These are phyloP conservation scores for Geophilus truncorum DNA, from an alignment of 2,888 invertebrate genomes.

Conservation along the genomic window DNA sequence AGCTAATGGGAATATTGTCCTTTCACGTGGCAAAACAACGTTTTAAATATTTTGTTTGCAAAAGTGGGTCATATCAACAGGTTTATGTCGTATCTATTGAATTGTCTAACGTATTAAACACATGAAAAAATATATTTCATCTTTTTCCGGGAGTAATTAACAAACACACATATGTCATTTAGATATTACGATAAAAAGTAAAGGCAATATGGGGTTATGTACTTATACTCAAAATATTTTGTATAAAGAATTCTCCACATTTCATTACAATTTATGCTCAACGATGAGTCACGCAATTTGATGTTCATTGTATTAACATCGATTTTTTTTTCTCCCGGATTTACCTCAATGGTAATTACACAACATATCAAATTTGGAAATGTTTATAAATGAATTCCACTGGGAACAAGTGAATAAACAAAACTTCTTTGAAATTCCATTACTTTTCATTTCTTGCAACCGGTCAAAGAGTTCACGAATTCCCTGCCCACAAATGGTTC, in stretches of 20 bases:
- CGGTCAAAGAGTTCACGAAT: slow-evolving; percentile 18
- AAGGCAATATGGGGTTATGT: too few relatives aligned
- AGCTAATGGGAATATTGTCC: slow-evolving; percentile 4
- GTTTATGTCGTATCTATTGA: background rate
- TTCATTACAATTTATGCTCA: too few relatives aligned
- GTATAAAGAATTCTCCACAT: too few relatives aligned
- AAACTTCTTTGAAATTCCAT: background rate
- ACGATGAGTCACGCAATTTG: too few relatives aligned
- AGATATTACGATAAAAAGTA: too few relatives aligned
- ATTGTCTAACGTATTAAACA: background rate
- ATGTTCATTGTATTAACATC: too few relatives aligned
- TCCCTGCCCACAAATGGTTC: background rate
- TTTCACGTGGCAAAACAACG: background rate
- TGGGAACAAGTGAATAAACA: background rate
- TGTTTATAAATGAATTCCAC: background rate
- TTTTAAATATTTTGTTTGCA: background rate
- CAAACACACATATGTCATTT: too few relatives aligned
- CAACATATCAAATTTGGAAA: too few relatives aligned
- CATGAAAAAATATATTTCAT: too few relatives aligned
- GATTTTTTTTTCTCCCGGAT: too few relatives aligned
- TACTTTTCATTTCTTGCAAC: background rate
- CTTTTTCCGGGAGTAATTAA: background rate
- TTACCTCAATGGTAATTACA: too few relatives aligned
- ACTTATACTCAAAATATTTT: too few relatives aligned
- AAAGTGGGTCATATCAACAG: slow-evolving; percentile 13